Evolutionary conservation across 2,888 invertebrate genomes (phyloP).

Genomic region (Perizoma flavofasciatum): DNA sequence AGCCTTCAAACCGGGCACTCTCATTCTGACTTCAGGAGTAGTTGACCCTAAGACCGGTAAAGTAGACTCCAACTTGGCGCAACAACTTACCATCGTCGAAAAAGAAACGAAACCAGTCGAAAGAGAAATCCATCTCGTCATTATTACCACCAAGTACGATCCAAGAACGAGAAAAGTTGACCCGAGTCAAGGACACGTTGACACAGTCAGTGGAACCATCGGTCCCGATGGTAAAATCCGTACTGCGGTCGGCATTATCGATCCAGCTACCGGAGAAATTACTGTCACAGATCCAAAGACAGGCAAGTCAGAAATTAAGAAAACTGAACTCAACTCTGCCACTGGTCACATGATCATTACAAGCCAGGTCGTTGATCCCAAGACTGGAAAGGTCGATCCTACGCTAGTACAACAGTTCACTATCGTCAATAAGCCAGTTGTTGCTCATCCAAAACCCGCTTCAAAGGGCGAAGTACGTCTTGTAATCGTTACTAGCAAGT

Average conservation of each 20-base stretch:
- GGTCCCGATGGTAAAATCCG: slow-evolving; percentile 78
- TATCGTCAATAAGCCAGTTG: slow-evolving; percentile 72
- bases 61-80: slow-evolving; percentile 79
- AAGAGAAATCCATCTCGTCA: slow-evolving; percentile 83
- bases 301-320: slow-evolving; percentile 83
- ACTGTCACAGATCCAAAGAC: slow-evolving; percentile 72
- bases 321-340: slow-evolving; percentile 80
- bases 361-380: slow-evolving; percentile 82
- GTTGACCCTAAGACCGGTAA: slow-evolving; percentile 85
- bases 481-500: slow-evolving; percentile 79
- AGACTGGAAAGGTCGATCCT: slow-evolving; percentile 85
- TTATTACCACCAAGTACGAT: slow-evolving; percentile 85
- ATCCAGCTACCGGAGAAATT: slow-evolving; percentile 85
- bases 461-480: slow-evolving; percentile 73
- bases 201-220: slow-evolving; percentile 85
- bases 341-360: slow-evolving; percentile 84
- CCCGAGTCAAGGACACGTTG: slow-evolving; percentile 69
- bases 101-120: slow-evolving; percentile 70
- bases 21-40: slow-evolving; percentile 79
- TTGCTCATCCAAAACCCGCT: slow-evolving; percentile 66
- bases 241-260: slow-evolving; percentile 87
- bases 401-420: slow-evolving; percentile 79
- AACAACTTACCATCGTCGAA: slow-evolving; percentile 81
- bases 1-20: slow-evolving; percentile 82
- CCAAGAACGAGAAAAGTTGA: slow-evolving; percentile 80